Percentiles rank a stretch among this genome's conserved stretches.
These are phyloP conservation scores for Ciconia maguari DNA, from an alignment of 2,113 vertebrate species.

Conservation along the genomic window DNA sequence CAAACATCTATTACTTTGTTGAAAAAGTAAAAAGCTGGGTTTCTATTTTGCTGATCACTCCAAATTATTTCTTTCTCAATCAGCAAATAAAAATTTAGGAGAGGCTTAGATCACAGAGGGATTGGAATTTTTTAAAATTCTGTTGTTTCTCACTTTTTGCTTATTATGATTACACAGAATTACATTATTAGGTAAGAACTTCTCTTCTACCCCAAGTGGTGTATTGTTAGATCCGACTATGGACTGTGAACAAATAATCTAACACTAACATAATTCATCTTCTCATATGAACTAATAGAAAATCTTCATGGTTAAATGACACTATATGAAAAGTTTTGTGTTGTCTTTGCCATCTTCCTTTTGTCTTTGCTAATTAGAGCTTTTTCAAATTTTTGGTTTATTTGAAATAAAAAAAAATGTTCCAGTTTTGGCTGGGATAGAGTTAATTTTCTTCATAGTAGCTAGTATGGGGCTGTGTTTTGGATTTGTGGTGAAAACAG, in stretches of 20 bases:
- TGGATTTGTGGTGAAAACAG: too few species aligned
- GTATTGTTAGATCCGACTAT: background rate
- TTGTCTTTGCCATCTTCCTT: background rate
- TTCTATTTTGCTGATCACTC: background rate
- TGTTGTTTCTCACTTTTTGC: background rate
- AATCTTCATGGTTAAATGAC: background rate
- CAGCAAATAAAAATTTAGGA: background rate
- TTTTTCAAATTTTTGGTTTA: background rate
- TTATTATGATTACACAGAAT: background rate
- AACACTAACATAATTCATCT: background rate
- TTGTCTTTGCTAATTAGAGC: background rate
- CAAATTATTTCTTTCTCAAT: background rate
- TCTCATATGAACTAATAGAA: background rate
- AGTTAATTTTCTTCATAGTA: too few species aligned
- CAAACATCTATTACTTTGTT: background rate
- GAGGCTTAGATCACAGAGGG: background rate
- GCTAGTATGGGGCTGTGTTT: too few species aligned
- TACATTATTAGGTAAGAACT: background rate
- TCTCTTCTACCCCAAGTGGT: accelerated
- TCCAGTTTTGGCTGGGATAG: too few species aligned
- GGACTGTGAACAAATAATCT: background rate
- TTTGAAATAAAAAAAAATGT: background rate
- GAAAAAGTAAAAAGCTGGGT: background rate
- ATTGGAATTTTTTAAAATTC: background rate
- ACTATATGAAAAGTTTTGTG: background rate